Base-by-base conservation (phyloP, 2,113 vertebrate species). In the Odontesthes bonariensis region DNA sequence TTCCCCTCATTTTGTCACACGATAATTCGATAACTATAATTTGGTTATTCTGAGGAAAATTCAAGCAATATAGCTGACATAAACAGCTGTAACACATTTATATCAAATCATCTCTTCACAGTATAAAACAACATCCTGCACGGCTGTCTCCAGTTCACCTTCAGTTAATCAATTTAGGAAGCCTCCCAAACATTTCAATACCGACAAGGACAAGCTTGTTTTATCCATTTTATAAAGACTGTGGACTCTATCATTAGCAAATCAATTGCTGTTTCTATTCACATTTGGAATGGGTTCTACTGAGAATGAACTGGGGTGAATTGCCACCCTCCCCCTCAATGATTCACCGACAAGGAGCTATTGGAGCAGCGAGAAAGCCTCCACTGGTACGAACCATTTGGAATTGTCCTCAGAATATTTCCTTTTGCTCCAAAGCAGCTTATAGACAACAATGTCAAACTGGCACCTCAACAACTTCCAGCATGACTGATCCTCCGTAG, bases 371-470 rank as follows among this genome's bases (percentile, higher is more conserved):
- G 20, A 79, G 58, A 83, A 82, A 68, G 55, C 62, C 76, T 77
- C 73, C 74, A 75, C 73, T 77, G 51, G 51, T 54, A 40, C 47
- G 38, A 81, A 84, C 59, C 85, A 60, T 87, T 79, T 72, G 72
- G 46, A 85, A 79, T 82, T 73, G 83, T 86, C 85, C 80, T 85
- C 64, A 90, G 86, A 83, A 86, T 59, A 82, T 88, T 72, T 83
- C 57, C 53, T 84, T 59, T 76, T 70, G 12, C 56, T 80, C 69
- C 65, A 88, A 91, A 90, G 87, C 86, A 82, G 87, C 66, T 87
- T 90, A 89, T 31, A 87, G 79, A 84, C 85, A 88, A 92, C 85
- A 92, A 82, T 91, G 79, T 89, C 67, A 74, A 58, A 62, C 63
- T 80, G 81, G 77, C 84, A 88, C 80, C 75, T 32, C 62, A 77